Base-by-base conservation (phyloP, 2,888 invertebrate species). In the Axea sp. region DNA sequence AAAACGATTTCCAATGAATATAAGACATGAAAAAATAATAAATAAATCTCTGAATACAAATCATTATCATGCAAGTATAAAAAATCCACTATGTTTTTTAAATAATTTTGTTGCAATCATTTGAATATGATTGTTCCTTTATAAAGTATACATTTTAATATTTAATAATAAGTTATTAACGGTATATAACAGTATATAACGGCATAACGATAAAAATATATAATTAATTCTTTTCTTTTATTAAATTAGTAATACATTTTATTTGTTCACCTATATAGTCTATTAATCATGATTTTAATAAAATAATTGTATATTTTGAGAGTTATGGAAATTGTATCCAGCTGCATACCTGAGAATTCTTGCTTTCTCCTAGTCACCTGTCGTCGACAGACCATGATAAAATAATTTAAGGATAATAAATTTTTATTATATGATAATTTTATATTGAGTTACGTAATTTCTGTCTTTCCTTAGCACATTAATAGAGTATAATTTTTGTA, bases 401-500 rank as follows among this genome's bases (percentile, higher is more conserved):
- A 60, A 60, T 69, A 69, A 69, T 69, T 30, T 26, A 19, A 1
- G 24, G 28, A 31, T 39, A n/a, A 69, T 69, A 37, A 59, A 60
- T 53, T 60, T 69, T 69, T 69, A 69, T 69, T 69, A 69, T 45
- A 60, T 69, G 69, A 69, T 69, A 69, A 69, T 69, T 51, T 60
- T 14, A 53, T 17, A 22, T 24, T 28, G 24, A 9, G 37, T 60
- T 45, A 60, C 45, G 37, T 28, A 51, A 49, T 53, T 53, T 45
- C 11, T 14, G 19, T 45, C 12, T 45, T 35, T 4, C 9, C 11
- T 22, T 35, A 35, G 35, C 31, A 39, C 24, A 41, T 59, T 59
- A 68, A 49, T 22, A 15, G 31, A 17, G 24, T 8, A 49, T 51
- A 19, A 49, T 43, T 49, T 31, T 3, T 22, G 7, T 39, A 39